Evolutionary conservation across 1,140 invertebrate genomes (phyloP).

Genomic region (Armadillidium nasatum): DNA sequence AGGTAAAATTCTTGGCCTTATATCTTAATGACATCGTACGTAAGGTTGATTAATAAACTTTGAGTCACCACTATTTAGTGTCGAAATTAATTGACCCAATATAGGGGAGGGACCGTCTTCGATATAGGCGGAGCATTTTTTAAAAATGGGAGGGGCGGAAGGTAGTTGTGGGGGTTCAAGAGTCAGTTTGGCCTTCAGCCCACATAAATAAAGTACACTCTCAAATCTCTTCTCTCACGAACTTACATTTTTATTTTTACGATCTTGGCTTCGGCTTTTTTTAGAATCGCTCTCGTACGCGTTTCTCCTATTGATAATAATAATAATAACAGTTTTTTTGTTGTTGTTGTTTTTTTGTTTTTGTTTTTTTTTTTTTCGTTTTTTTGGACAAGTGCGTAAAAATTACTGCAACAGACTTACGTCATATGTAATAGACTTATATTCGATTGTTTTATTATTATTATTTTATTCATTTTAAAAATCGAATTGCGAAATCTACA

Average conservation of each 20-base stretch:
- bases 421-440: too few species aligned
- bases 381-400: too few species aligned
- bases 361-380: too few species aligned
- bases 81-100: slow-evolving; percentile 1
- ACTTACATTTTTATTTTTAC: not conserved
- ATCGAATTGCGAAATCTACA: too few species aligned
- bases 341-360: too few species aligned
- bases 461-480: too few species aligned
- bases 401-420: too few species aligned
- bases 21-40: not conserved
- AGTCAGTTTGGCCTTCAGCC: not conserved
- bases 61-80: slow-evolving; percentile 1
- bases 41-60: slow-evolving; percentile 9
- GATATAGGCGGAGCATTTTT: slow-evolving; percentile 1
- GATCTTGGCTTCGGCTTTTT: too few species aligned
- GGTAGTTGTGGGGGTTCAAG: not conserved
- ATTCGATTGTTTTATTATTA: too few species aligned
- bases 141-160: not conserved
- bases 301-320: too few species aligned
- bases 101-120: not conserved
- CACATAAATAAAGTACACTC: not conserved
- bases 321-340: too few species aligned
- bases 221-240: not conserved
- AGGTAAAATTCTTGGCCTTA: not conserved
- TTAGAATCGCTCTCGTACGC: too few species aligned